Evolutionary conservation across 2,113 vertebrate species (phyloP), one percentile per base, ranked within the genome.

Genomic region (Numida meleagris): DNA sequence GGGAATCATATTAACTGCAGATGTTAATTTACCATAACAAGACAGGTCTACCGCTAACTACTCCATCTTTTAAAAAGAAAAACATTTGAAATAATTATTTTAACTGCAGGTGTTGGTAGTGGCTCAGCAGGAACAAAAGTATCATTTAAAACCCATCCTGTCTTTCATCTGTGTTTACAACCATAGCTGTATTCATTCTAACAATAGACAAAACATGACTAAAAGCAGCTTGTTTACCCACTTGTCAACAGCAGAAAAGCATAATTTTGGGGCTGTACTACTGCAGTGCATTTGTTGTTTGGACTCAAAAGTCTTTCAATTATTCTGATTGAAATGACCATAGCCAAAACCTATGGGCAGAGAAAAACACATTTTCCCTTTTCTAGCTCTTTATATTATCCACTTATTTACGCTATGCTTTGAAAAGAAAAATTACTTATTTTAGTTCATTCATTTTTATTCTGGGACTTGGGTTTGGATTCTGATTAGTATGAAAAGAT

Each of bases 41-140:
- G 95, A 95, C 57, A 85, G 76, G 80, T 96, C 86, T 96, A 79
- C 80, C 93, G 90, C 88, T 89, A 96, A 91, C 86, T 95, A 75
- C 79, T 94, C 48, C 84, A 96, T 94, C 82, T 96, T 96, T 97
- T 89, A 53, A 91, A 97, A 96, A 91, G 89, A 92, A 95, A 90
- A 96, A 94, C 68, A 89, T 91, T 96, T 92, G 88, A 94, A 96
- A 94, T 96, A 96, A 96, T 94, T 96, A 95, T 97, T 97, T 97
- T 95, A 96, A 96, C 89, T 95, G 78, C 94, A 96, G 86, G 67
- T 96, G 89, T 83, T 97, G 62, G 65, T 96, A 94, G 91, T 93
- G 86, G 61, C 91, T 96, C 87, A 95, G 93, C 90, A 95, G 88
- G 94, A 97, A 97, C 75, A 85, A 93, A 97, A 97, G 78, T 81